These are phyloP conservation scores for Lasiurus borealis DNA, from an alignment of 2,113 vertebrate species.

Conservation along the genomic window DNA sequence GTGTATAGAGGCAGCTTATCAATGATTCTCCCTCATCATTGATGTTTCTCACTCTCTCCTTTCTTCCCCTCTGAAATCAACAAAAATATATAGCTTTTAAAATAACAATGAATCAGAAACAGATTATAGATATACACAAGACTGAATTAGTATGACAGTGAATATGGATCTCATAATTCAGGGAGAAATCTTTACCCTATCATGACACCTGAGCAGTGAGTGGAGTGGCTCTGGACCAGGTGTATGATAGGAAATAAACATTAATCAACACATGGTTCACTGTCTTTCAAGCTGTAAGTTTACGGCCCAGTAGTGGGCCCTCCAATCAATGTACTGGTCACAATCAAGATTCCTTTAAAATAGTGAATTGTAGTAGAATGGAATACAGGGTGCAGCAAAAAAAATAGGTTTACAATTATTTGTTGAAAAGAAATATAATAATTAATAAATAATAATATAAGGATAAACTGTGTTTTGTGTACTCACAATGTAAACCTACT, in stretches of 20 bases:
- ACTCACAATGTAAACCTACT: neutral
- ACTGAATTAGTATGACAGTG: neutral
- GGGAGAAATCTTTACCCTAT: neutral
- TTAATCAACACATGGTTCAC: neutral
- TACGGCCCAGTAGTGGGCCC: neutral
- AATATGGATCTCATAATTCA: neutral
- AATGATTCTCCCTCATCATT: no score
- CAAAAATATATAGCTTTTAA: no score
- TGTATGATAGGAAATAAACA: neutral
- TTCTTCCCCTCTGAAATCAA: no score
- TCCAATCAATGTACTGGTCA: neutral
- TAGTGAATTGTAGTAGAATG: neutral
- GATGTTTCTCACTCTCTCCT: no score
- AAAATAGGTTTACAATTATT: neutral
- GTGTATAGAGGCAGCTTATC: no score
- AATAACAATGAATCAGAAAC: neutral
- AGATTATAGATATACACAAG: neutral
- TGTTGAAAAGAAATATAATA: neutral
- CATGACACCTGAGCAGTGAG: neutral
- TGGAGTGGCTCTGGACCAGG: neutral
- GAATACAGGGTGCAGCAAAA: neutral
- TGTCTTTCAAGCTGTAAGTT: neutral
- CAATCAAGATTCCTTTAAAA: neutral
- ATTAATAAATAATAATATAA: neutral
- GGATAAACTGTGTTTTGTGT: neutral